phyloP scores from a whole-genome alignment of 2,797 vertebrate species.

The Neoniphon sammara region DNA sequence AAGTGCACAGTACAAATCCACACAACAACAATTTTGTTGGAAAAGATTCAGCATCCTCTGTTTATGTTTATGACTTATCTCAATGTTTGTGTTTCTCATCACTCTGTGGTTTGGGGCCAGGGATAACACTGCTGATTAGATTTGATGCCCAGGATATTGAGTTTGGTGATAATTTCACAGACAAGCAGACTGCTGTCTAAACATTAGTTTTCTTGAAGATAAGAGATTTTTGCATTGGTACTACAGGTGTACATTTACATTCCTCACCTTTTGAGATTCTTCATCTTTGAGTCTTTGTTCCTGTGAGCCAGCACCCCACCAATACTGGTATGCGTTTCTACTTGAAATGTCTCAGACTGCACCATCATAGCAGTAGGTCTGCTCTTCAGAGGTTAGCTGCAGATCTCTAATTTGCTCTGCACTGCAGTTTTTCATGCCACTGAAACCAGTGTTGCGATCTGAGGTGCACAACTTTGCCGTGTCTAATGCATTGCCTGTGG shows the following conservation, averaged over 20 bases:
- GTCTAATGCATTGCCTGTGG: slow-evolving; percentile 36
- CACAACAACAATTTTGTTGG: background rate
- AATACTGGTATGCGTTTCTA: no score
- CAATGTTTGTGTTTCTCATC: no score
- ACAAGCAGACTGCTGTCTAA: background rate
- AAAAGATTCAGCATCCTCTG: background rate
- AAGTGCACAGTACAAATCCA: background rate
- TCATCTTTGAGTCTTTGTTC: no score
- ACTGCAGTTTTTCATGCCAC: slow-evolving; percentile 21
- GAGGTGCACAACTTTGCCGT: slow-evolving; percentile 22
- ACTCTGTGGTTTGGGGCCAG: background rate
- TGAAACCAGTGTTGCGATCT: slow-evolving; percentile 9
- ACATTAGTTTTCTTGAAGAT: no score
- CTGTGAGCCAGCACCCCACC: no score
- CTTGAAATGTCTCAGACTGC: slow-evolving; percentile 1
- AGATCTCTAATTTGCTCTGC: slow-evolving; percentile 17
- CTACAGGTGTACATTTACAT: no score
- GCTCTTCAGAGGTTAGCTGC: slow-evolving; percentile 21
- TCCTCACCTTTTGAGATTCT: no score
- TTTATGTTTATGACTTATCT: no score
- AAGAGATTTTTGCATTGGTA: no score
- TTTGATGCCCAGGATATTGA: background rate
- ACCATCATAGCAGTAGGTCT: background rate
- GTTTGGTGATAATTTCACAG: background rate
- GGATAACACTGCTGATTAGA: background rate